Evolutionary conservation across 2,888 invertebrate species (phyloP), one percentile per base, ranked within the genome.

Genomic region (Idaea dimidiata): DNA sequence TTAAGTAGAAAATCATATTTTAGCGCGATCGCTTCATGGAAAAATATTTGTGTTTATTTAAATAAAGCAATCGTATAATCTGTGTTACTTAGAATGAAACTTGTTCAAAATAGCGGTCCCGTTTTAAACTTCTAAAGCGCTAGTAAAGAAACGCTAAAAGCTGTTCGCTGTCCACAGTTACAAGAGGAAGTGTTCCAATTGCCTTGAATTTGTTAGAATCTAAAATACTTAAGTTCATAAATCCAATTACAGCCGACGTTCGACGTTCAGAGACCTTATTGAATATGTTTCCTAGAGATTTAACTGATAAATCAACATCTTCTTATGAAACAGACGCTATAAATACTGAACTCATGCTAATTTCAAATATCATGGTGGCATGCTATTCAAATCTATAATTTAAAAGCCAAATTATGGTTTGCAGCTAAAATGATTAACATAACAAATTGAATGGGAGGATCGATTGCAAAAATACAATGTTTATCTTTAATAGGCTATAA

Each of bases 231-330:
- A 73, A 74, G 72, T 70, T 75, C 77, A 82, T 84, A 84, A 84
- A 84, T 84, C 75, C 82, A 82, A 84, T 83, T 83, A 84, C 74
- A 71, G 70, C 65, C 63, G 66, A 72, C 71, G 67, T 72, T 72
- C 74, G 75, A 77, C 75, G 74, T 63, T 71, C 75, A 78, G 73
- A 75, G 75, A 78, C 74, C 72, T 68, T 64, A 68, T 69, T 73
- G 63, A 65, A 69, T 66, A 59, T 69, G 68, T 66, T 70, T 66
- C 64, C 67, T 69, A 62, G 67, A 66, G 68, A 74, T 72, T 71
- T 69, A 74, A 64, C 62, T 65, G 66, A 72, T 74, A 70, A 74
- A 76, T 74, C 69, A 75, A 69, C 73, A 77, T 69, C 68, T 71
- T 68, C 72, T 70, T 68, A 73, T 59, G 61, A 66, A 70, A 72